Evolutionary conservation across 2,113 vertebrate genomes (phyloP).

Genomic region (Cranoglanis bouderius): DNA sequence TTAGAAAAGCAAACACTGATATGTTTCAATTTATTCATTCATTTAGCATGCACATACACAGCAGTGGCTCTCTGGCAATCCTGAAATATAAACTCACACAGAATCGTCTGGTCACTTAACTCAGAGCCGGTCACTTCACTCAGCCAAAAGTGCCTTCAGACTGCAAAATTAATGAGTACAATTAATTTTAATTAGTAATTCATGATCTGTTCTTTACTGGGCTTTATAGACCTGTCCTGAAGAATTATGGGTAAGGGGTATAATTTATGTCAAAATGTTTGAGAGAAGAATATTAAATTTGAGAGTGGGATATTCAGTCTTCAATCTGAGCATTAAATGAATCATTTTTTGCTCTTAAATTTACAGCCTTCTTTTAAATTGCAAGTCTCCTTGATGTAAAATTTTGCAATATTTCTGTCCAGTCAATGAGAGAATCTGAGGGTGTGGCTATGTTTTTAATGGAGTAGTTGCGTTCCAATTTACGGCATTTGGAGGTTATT

Average conservation of each 20-base stretch:
- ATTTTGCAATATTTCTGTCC: neutral
- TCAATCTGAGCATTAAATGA: neutral
- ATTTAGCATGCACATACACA: neutral
- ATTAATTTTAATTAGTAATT: slow-evolving; percentile 23
- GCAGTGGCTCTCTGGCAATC: neutral
- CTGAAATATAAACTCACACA: neutral
- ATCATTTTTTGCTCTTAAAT: neutral
- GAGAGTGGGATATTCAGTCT: neutral
- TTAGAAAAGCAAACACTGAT: neutral
- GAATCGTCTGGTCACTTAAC: neutral
- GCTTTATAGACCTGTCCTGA: neutral
- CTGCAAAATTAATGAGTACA: slow-evolving; percentile 12
- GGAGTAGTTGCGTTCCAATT: neutral
- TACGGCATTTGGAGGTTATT: neutral
- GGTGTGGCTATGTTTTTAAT: neutral
- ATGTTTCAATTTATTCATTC: neutral
- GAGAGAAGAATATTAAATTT: neutral
- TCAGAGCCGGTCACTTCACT: neutral
- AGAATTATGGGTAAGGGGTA: neutral
- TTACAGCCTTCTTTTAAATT: neutral
- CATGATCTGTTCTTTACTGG: neutral
- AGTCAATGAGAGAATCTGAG: neutral
- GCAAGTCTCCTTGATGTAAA: neutral
- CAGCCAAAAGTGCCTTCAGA: neutral
- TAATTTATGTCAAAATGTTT: slow-evolving; percentile 14